Evolutionary conservation across 2,797 vertebrate species (phyloP).

Genomic region (Anabas testudineus): DNA sequence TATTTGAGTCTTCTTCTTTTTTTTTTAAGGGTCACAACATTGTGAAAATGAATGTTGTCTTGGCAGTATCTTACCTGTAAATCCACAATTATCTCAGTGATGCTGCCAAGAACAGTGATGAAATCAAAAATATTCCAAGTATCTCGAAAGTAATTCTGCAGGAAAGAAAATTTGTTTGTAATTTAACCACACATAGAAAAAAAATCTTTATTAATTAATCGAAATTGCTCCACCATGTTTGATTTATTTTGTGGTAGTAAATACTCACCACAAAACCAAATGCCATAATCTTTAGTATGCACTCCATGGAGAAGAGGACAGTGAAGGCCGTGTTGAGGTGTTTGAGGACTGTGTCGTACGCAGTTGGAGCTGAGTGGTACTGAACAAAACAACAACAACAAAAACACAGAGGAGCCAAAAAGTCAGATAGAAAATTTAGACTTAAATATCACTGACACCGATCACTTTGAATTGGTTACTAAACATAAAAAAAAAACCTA

Average conservation of each 20-base stretch:
- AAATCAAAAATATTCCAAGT: conserved; percentile 99
- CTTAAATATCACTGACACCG: neutral
- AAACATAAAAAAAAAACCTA: too few relatives aligned
- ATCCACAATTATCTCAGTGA: conserved; percentile 96
- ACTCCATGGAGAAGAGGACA: conserved; percentile 97
- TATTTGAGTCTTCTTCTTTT: conserved; percentile 16
- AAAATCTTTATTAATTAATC: neutral
- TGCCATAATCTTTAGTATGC: conserved; percentile 96
- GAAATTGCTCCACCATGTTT: neutral
- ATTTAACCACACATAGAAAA: neutral
- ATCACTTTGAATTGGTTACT: neutral
- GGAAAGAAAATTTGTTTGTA: conserved; percentile 2
- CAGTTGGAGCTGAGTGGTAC: conserved; percentile 95
- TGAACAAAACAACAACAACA: conserved; percentile 70
- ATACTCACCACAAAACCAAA: conserved; percentile 94
- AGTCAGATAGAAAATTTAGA: neutral
- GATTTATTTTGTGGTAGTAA: neutral
- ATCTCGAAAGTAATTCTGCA: conserved; percentile 98
- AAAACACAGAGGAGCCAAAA: neutral
- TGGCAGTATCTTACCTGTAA: conserved; percentile 88
- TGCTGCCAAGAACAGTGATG: conserved; percentile 98
- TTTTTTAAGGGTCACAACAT: conserved; percentile 33
- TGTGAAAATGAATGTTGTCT: conserved; percentile 41
- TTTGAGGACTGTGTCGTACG: conserved; percentile 94
- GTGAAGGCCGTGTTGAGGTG: conserved; percentile 98